Evolutionary conservation across 2,888 invertebrate species (phyloP).

Genomic region (Salpingus planirostris): DNA sequence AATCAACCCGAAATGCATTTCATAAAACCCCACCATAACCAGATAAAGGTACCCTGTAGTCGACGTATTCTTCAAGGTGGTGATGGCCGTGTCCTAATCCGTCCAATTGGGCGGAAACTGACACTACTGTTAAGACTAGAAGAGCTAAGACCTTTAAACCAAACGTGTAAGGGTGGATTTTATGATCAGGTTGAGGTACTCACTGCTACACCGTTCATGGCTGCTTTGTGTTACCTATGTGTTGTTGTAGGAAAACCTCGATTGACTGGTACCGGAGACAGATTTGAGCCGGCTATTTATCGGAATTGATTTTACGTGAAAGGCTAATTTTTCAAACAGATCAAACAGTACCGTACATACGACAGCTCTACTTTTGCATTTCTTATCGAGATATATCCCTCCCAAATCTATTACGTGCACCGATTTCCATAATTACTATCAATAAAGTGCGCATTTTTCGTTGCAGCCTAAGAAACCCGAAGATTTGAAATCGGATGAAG

Average conservation of each 20-base stretch:
- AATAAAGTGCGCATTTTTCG: too few relatives aligned
- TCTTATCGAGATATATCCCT: too few relatives aligned
- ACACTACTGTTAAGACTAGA: conserved; percentile 20
- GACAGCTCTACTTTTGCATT: too few relatives aligned
- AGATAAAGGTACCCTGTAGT: conserved; percentile 29
- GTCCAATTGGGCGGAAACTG: conserved; percentile 18
- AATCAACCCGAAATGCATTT: too few relatives aligned
- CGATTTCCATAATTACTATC: too few relatives aligned
- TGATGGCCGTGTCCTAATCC: conserved; percentile 19
- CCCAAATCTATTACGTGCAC: too few relatives aligned
- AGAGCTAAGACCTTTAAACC: conserved; percentile 20
- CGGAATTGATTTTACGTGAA: conserved; percentile 20
- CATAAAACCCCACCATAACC: too few relatives aligned
- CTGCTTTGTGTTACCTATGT: conserved; percentile 13
- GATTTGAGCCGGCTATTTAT: conserved; percentile 21
- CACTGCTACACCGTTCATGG: conserved; percentile 28
- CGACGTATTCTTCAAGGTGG: conserved; percentile 33
- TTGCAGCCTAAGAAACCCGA: conserved; percentile 32
- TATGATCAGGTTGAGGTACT: conserved; percentile 22
- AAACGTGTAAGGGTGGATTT: background rate
- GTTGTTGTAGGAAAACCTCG: conserved; percentile 18
- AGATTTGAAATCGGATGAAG: conserved; percentile 50
- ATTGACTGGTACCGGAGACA: conserved; percentile 21
- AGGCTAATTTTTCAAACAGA: too few relatives aligned
- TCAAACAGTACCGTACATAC: too few relatives aligned